Evolutionary conservation across 2,888 invertebrate species (phyloP).

Genomic region (Aromia moschata): DNA sequence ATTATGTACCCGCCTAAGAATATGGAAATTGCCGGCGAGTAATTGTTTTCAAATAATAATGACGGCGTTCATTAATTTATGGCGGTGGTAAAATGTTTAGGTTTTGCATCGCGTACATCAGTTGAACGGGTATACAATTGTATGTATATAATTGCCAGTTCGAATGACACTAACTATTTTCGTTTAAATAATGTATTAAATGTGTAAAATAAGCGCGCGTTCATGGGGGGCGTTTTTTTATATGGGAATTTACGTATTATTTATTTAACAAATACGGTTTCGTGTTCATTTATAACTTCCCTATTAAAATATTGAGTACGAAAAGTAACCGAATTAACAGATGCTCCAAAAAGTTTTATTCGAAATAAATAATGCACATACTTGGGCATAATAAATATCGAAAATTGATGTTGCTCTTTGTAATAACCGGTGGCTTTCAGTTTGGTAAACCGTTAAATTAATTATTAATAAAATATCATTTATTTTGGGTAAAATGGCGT

Average conservation of each 20-base stretch:
- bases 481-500: too few species aligned
- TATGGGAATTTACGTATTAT: conserved; percentile 8
- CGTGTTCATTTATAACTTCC: conserved; percentile 12
- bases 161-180: conserved; percentile 37
- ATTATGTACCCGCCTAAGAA: conserved; percentile 43
- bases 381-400: not conserved
- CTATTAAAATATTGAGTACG: conserved; percentile 8
- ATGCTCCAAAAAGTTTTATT: not conserved
- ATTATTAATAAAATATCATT: not conserved
- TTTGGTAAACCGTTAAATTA: conserved; percentile 4
- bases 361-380: not conserved
- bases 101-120: conserved; percentile 42
- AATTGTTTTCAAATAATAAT: conserved; percentile 48
- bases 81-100: conserved; percentile 47
- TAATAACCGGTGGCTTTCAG: too few species aligned
- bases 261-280: conserved; percentile 12
- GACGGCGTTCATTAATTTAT: conserved; percentile 46
- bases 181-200: conserved; percentile 38
- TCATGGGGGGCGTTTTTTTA: not conserved
- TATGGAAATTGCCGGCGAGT: conserved; percentile 45
- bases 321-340: conserved; percentile 8
- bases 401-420: too few species aligned
- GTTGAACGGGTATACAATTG: conserved; percentile 32
- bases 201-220: conserved; percentile 19
- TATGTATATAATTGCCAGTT: conserved; percentile 36